These are phyloP conservation scores for Tiliacea aurago DNA, from an alignment of 2,888 invertebrate genomes.

Conservation along the genomic window DNA sequence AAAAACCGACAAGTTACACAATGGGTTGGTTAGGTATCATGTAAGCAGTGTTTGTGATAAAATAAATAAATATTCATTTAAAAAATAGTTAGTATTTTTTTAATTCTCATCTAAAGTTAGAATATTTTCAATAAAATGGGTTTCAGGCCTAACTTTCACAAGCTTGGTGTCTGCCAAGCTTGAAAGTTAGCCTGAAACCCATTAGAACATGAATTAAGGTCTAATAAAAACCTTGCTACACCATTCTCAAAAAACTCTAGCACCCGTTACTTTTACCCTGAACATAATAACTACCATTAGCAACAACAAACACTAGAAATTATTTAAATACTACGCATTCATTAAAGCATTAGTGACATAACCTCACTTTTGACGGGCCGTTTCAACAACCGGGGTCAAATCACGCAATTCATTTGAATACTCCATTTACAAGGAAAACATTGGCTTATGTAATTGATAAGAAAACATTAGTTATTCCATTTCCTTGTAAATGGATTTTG, in stretches of 20 bases:
- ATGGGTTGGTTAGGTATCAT: no score
- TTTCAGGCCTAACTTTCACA: no score
- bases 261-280: constrained; percentile 43
- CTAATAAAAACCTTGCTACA: constrained; percentile 23
- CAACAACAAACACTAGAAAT: constrained; percentile 64
- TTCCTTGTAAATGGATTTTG: constrained; percentile 60
- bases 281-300: constrained; percentile 59
- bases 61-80: no score
- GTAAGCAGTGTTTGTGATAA: no score
- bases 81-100: background rate
- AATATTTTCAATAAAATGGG: background rate
- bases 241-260: constrained; percentile 24
- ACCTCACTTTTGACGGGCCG: constrained; percentile 69
- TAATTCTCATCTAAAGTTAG: background rate
- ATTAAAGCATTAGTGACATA: constrained; percentile 67
- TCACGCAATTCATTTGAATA: constrained; percentile 78
- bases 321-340: constrained; percentile 68
- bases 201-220: background rate
- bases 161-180: background rate
- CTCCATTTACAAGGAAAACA: constrained; percentile 75
- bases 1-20: background rate
- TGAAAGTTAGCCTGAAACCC: background rate
- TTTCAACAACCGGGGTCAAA: constrained; percentile 51
- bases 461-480: constrained; percentile 61
- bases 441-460: constrained; percentile 71